Evolutionary conservation across 2,797 vertebrate genomes (phyloP).

Genomic region (Syngnathus acus): DNA sequence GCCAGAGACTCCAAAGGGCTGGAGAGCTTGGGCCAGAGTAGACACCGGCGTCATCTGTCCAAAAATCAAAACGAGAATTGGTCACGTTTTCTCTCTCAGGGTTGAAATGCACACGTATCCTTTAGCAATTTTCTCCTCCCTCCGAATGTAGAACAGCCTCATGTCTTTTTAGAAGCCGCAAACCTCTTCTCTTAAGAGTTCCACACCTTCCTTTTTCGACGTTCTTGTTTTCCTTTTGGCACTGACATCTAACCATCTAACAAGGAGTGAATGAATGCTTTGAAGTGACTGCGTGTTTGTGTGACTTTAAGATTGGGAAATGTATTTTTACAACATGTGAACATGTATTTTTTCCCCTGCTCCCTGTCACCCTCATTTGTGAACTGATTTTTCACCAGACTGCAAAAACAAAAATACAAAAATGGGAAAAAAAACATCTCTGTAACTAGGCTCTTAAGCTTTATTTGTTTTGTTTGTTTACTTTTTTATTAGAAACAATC

Average conservation of each 20-base stretch:
- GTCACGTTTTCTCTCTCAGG: slow-evolving; percentile 78
- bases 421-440: slow-evolving; percentile 58
- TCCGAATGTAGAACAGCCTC: slow-evolving; percentile 44
- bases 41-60: slow-evolving; percentile 51
- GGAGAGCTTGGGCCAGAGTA: slow-evolving; percentile 20
- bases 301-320: slow-evolving; percentile 81
- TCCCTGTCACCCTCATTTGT: slow-evolving; percentile 67
- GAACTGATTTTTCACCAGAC: slow-evolving; percentile 74
- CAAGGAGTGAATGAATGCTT: slow-evolving; percentile 68
- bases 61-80: slow-evolving; percentile 41
- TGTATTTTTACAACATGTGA: slow-evolving; percentile 96
- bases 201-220: slow-evolving; percentile 37
- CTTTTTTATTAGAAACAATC: slow-evolving; percentile 86
- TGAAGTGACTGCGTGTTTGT: slow-evolving; percentile 64
- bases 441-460: slow-evolving; percentile 84
- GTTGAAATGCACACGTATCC: slow-evolving; percentile 74
- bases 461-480: slow-evolving; percentile 79
- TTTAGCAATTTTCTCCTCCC: slow-evolving; percentile 55
- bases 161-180: slow-evolving; percentile 39
- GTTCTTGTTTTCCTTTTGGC: slow-evolving; percentile 47
- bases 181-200: slow-evolving; percentile 39
- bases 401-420: slow-evolving; percentile 66
- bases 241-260: slow-evolving; percentile 73
- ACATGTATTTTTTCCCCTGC: slow-evolving; percentile 57
- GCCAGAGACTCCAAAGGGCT: slow-evolving; percentile 13